Evolutionary conservation across 2,888 invertebrate genomes (phyloP).

Genomic region (Andrena minutula): DNA sequence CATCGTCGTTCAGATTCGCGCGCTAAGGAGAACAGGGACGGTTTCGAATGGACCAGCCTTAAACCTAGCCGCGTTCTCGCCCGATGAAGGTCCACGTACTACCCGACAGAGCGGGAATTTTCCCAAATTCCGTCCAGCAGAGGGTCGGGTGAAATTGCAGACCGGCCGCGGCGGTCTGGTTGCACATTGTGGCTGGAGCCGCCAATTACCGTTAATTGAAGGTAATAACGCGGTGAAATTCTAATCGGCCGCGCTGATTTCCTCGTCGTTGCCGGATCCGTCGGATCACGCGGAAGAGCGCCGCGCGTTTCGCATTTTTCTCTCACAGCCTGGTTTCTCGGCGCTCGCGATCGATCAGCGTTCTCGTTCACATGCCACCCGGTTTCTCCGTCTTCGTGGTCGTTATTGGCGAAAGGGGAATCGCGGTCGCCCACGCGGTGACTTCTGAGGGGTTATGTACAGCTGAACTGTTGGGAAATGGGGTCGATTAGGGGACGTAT

Average conservation of each 20-base stretch:
- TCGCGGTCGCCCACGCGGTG: constrained; percentile 40
- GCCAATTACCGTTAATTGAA: constrained; percentile 25
- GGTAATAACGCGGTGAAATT: constrained; percentile 33
- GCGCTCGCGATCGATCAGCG: constrained; percentile 41
- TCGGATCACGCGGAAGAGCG: constrained; percentile 28
- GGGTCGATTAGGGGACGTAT: too few species aligned
- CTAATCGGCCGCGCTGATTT: constrained; percentile 14
- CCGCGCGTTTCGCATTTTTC: constrained; percentile 35
- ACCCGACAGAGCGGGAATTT: too few species aligned
- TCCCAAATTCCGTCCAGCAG: too few species aligned
- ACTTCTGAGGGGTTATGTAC: constrained; percentile 35
- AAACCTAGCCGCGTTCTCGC: too few species aligned
- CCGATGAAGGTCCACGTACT: too few species aligned
- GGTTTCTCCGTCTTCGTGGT: constrained; percentile 31
- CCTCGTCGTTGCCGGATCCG: constrained; percentile 11
- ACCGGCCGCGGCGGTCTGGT: not conserved
- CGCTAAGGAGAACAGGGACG: not conserved
- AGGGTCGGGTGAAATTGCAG: constrained; percentile 12
- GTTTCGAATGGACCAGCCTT: too few species aligned
- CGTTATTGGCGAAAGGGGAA: constrained; percentile 51
- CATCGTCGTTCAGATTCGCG: not conserved
- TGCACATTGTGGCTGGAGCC: not conserved
- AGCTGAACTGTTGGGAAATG: constrained; percentile 17
- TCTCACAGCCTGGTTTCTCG: constrained; percentile 46
- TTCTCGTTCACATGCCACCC: constrained; percentile 43